Evolutionary conservation across 2,113 vertebrate genomes (phyloP), one percentile per base, ranked within the genome.

Genomic region (Notarius lentiginosus): DNA sequence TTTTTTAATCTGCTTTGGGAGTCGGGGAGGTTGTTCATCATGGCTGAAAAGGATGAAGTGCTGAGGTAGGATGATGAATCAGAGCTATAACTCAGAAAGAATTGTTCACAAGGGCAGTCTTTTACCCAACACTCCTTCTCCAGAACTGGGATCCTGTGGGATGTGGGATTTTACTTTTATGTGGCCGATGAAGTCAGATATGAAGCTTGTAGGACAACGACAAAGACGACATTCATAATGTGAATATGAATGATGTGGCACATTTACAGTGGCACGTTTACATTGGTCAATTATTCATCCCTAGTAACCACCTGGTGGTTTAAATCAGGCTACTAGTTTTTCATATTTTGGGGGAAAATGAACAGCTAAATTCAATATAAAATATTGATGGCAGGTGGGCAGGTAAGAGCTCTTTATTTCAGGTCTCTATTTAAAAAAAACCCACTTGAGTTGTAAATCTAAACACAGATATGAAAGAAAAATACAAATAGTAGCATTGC

Each of bases 1-100:
- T 84, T 72, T 34, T 80, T 83, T 87, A 77, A 86, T 90, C 87
- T 88, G 70, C 82, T 82, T 88, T 79, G 77, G 83, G 30, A 65
- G 84, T 60, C 63, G 85, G 56, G 27, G 83, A 53, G 79, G 86
- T 90, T 66, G 56, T 87, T 88, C 27, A 89, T 88, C 81, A 79
- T 70, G 55, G 68, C 34, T 27, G 82, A 86, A 53, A 51, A 84
- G 87, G 53, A 56, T 75, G 73, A 53, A 79, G 72, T 66, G 75
- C 47, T 73, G 79, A 8, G 51, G 49, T 80, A 27, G 55, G 72
- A 81, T 79, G 87, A 77, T 77, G 72, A 22, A 79, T 77, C 73
- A 66, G 68, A 79, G 30, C 6, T 41, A 58, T 30, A 77, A 84
- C 41, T 87, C 70, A n/a, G 22, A 73, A 11, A 34, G 60, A 53